Percentiles rank a stretch among this genome's conserved stretches.
Conservation (phyloP, 2,797 vertebrate genomes). For the Danio choprae region DNA sequence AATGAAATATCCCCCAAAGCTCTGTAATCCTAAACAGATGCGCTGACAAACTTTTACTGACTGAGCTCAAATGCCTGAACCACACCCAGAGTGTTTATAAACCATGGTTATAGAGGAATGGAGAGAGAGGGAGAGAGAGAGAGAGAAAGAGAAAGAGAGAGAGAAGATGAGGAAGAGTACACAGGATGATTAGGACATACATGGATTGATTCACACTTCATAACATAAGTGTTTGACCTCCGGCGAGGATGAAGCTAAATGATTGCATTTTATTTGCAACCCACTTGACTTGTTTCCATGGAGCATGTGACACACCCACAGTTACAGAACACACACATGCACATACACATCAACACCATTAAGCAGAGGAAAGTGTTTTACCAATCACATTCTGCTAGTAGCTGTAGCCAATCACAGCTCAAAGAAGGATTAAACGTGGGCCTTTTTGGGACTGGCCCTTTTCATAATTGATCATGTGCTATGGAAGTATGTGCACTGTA, state of each 20-base stretch:
- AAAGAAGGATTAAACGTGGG: not conserved
- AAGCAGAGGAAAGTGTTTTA: constrained; percentile 15
- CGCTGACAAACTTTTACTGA: constrained; percentile 13
- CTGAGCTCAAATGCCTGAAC: constrained; percentile 22
- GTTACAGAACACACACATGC: constrained; percentile 5
- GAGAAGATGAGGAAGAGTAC: not conserved
- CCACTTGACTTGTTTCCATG: constrained; percentile 35
- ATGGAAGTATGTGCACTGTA: not conserved
- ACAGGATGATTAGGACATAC: constrained; percentile 3
- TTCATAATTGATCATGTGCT: not conserved
- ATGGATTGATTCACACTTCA: constrained; percentile 17
- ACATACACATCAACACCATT: not conserved
- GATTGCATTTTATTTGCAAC: constrained; percentile 3
- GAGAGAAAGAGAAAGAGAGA: too few relatives aligned
- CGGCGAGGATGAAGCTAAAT: constrained; percentile 16
- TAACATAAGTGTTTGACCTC: constrained; percentile 22
- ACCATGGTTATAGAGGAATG: not conserved
- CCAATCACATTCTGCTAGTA: constrained; percentile 6
- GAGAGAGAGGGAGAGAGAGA: not conserved
- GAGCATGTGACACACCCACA: constrained; percentile 13
- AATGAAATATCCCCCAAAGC: constrained; percentile 1
- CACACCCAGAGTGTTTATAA: constrained; percentile 36
- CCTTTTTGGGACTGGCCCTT: not conserved
- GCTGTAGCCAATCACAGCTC: constrained; percentile 8
- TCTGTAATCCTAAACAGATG: constrained; percentile 23